These are phyloP conservation scores for Clostera curtula DNA, from an alignment of 2,888 invertebrate species.

Conservation along the genomic window DNA sequence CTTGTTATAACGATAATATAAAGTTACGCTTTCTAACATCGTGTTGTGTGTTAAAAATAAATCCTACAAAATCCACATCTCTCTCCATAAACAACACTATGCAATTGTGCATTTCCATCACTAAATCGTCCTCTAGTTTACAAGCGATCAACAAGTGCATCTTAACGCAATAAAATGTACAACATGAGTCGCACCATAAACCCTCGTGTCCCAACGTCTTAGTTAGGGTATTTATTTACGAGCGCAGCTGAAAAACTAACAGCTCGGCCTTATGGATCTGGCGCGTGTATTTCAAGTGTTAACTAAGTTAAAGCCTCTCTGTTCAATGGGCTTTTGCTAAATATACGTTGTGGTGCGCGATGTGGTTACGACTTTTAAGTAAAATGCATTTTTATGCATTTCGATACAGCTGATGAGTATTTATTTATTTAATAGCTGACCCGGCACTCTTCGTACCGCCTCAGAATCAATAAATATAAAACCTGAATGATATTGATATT, in stretches of 20 bases:
- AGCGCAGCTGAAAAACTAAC: slow-evolving; percentile 31
- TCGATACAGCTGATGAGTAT: too few species aligned
- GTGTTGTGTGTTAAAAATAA: too few species aligned
- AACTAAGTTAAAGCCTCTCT: slow-evolving; percentile 20
- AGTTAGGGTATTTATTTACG: slow-evolving; percentile 46
- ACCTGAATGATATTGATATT: too few species aligned
- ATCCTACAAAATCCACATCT: slow-evolving; percentile 5
- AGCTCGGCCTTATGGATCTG: slow-evolving; percentile 25
- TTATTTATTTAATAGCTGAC: too few species aligned
- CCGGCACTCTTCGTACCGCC: too few species aligned
- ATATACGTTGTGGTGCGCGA: too few species aligned
- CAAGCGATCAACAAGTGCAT: slow-evolving; percentile 32
- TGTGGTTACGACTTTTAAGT: too few species aligned
- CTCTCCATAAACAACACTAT: slow-evolving; percentile 15
- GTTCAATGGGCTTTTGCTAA: too few species aligned
- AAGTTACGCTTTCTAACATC: too few species aligned
- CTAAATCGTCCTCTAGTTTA: slow-evolving; percentile 20
- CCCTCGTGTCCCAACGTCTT: slow-evolving; percentile 39
- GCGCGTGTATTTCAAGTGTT: slow-evolving; percentile 26
- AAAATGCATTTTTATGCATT: too few species aligned
- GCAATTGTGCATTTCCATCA: slow-evolving; percentile 12
- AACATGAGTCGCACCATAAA: slow-evolving; percentile 35
- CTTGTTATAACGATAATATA: too few species aligned
- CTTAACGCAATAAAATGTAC: slow-evolving; percentile 38
- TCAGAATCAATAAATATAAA: too few species aligned